Percentiles rank a stretch among this genome's conserved stretches.
Conservation (phyloP, 2,888 invertebrate genomes). For the Papilio demoleus region DNA sequence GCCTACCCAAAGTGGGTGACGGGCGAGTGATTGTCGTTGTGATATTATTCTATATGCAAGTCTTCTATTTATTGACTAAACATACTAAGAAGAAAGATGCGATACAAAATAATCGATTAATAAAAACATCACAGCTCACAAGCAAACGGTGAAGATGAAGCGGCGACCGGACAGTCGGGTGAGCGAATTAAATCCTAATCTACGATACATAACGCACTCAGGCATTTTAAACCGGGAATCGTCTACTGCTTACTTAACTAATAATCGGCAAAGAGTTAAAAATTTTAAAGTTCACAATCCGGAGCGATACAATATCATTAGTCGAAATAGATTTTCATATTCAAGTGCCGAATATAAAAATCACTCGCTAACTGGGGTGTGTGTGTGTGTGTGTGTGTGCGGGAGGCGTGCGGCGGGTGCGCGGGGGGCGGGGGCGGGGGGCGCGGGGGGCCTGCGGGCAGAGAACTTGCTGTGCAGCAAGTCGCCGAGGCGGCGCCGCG, state of each 20-base stretch:
- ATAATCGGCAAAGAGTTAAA: slow-evolving; percentile 48
- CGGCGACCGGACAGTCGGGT: slow-evolving; percentile 63
- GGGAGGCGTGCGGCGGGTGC: slow-evolving; percentile 64
- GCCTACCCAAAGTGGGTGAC: slow-evolving; percentile 1
- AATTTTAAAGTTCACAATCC: slow-evolving; percentile 51
- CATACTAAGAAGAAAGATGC: slow-evolving; percentile 56
- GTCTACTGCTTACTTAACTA: slow-evolving; percentile 43
- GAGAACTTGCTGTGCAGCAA: slow-evolving; percentile 81
- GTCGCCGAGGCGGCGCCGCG: slow-evolving; percentile 73
- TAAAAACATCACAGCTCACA: slow-evolving; percentile 77
- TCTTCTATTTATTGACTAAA: slow-evolving; percentile 41
- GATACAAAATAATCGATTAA: slow-evolving; percentile 64
- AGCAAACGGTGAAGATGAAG: slow-evolving; percentile 69
- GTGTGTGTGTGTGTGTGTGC: slow-evolving; percentile 55
- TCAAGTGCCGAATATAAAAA: slow-evolving; percentile 73
- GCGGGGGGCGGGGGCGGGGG: slow-evolving; percentile 61
- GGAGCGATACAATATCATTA: slow-evolving; percentile 66
- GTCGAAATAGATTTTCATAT: slow-evolving; percentile 81
- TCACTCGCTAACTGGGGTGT: slow-evolving; percentile 71
- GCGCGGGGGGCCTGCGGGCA: slow-evolving; percentile 66
- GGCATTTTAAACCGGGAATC: slow-evolving; percentile 46
- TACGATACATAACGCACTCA: slow-evolving; percentile 45
- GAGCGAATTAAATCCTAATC: slow-evolving; percentile 69
- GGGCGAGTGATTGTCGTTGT: slow-evolving; percentile 9
- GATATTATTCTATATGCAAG: slow-evolving; percentile 24